Base-by-base conservation (phyloP, 2,113 vertebrate species). In the Oncorhynchus kisutch region DNA sequence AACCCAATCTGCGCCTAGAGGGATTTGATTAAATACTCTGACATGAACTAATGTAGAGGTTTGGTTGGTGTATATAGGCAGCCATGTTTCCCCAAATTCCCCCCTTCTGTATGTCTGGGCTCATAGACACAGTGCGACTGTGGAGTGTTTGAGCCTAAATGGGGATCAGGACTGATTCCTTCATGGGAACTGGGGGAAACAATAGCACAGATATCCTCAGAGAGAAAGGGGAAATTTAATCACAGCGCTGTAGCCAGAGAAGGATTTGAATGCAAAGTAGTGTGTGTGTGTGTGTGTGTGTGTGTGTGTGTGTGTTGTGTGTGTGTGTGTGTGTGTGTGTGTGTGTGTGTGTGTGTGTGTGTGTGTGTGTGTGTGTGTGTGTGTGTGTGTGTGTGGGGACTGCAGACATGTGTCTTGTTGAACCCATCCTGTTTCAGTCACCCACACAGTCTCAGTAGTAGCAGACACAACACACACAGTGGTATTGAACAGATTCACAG, bases 241-340 rank as follows among this genome's bases (percentile, higher is more conserved):
- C 90, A 89, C 79, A 82, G 82, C 78, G 85, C 76, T 54, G 13
- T 74, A 82, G 85, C 85, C 78, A 82, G 85, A 81, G 84, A 84
- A 89, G 86, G 86, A 85, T 89, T 83, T 88, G 87, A 89, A 91
- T 89, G 87, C 87, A 87, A 86, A 91, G 81, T 79, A 85, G 85
- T 18, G 51, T 57, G 51, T 57, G 51, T 57, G 51, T 20, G n/a
- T n/a, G n/a, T n/a, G n/a, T n/a, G n/a, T n/a, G n/a, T n/a, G n/a
- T n/a, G n/a, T n/a, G n/a, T n/a, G n/a, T n/a, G n/a, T n/a, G n/a
- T n/a, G n/a, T n/a, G n/a, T n/a, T 66, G 13, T 14, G 24, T 27
- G 14, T 27, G 2, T 27, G 3, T 27, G 64, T 27, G 2, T 5
- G 64, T 27, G 0, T 11, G 64, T 27, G 25, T 29, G 20, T 24